These are phyloP conservation scores for Lepidurus arcticus DNA, from an alignment of 1,140 invertebrate species.

Conservation along the genomic window DNA sequence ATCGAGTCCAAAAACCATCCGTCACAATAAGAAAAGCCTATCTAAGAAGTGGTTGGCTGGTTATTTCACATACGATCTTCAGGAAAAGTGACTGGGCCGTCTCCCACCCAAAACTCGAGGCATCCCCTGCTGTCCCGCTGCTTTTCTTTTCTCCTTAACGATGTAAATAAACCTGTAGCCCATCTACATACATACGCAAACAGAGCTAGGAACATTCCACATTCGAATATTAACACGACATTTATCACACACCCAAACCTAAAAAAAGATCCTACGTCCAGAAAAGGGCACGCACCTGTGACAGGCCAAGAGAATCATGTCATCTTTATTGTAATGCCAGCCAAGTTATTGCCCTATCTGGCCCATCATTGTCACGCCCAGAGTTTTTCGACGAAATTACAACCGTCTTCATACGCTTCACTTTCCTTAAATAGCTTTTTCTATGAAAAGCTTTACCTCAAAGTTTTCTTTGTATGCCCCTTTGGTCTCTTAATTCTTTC, in stretches of 20 bases:
- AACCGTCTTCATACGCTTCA: too few relatives aligned
- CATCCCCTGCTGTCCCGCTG: not conserved
- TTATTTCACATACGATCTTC: not conserved
- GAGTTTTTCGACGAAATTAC: not conserved
- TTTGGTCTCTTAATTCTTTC: not conserved
- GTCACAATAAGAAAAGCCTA: not conserved
- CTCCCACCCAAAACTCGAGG: slow-evolving; percentile 3
- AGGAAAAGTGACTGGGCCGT: not conserved
- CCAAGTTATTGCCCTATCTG: not conserved
- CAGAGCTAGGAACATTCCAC: not conserved
- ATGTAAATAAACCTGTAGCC: slow-evolving; percentile 15
- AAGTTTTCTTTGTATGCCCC: not conserved
- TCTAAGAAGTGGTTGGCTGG: not conserved
- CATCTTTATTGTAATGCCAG: not conserved
- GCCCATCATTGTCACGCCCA: not conserved
- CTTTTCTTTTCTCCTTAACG: not conserved
- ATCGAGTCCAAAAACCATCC: not conserved
- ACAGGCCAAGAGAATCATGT: not conserved
- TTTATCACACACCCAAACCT: slow-evolving; percentile 4
- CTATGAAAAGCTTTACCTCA: not conserved
- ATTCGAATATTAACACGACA: not conserved
- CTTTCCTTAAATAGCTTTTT: too few relatives aligned
- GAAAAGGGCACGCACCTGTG: not conserved
- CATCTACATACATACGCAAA: not conserved
- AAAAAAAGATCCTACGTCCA: not conserved